Evolutionary conservation across 2,888 invertebrate genomes (phyloP).

Genomic region (Liposcelis brunnea): DNA sequence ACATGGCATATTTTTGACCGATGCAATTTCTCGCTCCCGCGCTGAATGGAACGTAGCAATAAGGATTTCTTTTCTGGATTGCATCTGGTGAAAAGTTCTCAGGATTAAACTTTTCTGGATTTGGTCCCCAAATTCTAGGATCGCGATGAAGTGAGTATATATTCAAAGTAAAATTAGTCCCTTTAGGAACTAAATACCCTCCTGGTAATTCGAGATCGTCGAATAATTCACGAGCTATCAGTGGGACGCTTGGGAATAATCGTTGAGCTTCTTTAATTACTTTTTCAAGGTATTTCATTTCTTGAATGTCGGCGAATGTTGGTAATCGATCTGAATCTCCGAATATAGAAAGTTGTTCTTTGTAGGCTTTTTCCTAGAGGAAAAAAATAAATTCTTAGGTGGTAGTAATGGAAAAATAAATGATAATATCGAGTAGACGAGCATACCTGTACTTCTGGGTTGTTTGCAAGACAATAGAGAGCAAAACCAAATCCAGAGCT

Average conservation of each 20-base stretch:
- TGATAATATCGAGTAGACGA: too few species aligned
- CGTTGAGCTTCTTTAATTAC: constrained; percentile 1
- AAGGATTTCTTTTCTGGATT: background rate
- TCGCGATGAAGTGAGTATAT: constrained; percentile 5
- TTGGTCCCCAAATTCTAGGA: constrained; percentile 2
- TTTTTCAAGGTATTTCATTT: constrained; percentile 3
- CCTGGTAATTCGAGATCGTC: background rate
- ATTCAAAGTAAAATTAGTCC: constrained; percentile 1
- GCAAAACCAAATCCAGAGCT: background rate
- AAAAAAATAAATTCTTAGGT: too few species aligned
- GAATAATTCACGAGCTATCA: background rate
- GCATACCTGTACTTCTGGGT: constrained; percentile 1
- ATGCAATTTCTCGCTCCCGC: constrained; percentile 6
- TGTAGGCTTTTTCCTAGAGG: constrained; percentile 4
- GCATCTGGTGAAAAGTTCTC: background rate
- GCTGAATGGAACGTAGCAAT: constrained; percentile 3
- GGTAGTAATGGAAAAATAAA: too few species aligned
- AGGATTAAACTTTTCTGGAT: constrained; percentile 1
- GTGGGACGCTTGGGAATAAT: constrained; percentile 2
- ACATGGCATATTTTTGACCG: constrained; percentile 3
- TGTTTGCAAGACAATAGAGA: constrained; percentile 20
- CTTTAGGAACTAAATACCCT: background rate
- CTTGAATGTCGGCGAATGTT: background rate
- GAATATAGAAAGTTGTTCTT: background rate
- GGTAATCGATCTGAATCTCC: background rate